phyloP scores from a whole-genome alignment of 1,140 invertebrate genomes.

The Brachystomella parvula region DNA sequence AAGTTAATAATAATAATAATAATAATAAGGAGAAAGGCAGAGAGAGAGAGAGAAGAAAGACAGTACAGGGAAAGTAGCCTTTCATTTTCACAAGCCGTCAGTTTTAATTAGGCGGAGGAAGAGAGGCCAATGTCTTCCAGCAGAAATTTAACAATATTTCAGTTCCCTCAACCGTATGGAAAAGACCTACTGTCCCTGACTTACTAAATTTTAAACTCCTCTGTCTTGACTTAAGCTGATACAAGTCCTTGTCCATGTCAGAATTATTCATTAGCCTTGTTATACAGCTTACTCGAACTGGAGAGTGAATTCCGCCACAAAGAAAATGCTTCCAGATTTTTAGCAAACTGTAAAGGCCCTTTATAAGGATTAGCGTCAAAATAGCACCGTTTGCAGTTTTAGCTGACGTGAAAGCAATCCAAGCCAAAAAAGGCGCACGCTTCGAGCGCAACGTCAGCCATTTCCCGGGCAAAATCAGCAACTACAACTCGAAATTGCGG shows the following conservation, averaged over 20 bases:
- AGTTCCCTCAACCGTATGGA: background rate
- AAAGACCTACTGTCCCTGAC: background rate
- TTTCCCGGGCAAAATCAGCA: no score
- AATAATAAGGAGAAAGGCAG: background rate
- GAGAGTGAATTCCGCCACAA: no score
- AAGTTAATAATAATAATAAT: constrained; percentile 27
- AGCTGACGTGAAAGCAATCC: no score
- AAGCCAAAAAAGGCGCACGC: no score
- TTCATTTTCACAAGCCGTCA: constrained; percentile 35
- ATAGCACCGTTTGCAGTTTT: no score
- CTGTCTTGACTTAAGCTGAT: constrained; percentile 6
- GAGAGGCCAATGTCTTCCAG: constrained; percentile 23
- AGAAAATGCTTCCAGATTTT: no score
- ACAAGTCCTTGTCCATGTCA: constrained; percentile 4
- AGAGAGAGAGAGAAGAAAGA: background rate
- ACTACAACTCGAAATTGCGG: no score
- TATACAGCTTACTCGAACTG: no score
- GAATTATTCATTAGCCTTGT: background rate
- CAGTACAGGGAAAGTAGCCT: constrained; percentile 20
- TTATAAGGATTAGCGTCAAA: no score
- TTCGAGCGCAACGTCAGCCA: no score
- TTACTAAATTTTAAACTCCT: background rate
- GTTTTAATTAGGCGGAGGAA: constrained; percentile 35
- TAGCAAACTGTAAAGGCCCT: no score
- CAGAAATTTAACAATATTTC: constrained; percentile 30